Evolutionary conservation across 1,140 invertebrate species (phyloP).

Genomic region (Macrosteles quadrilineatus): DNA sequence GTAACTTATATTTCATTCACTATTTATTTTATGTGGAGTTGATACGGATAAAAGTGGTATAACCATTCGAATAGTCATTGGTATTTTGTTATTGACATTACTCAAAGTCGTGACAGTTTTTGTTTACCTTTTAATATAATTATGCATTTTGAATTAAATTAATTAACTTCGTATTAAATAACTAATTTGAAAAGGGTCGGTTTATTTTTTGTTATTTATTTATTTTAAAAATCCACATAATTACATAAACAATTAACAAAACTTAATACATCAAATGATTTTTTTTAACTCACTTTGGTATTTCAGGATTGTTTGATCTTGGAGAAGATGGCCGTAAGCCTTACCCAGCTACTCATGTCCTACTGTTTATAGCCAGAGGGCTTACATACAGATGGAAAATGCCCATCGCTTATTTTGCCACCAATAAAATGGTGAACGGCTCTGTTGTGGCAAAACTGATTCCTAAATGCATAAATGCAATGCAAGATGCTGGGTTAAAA

Average conservation of each 20-base stretch:
- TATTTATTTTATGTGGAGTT: too few species aligned
- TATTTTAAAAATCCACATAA: too few species aligned
- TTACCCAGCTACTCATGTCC: constrained; percentile 19
- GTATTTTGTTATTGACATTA: background rate
- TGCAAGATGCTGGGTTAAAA: background rate
- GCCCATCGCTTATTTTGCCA: constrained; percentile 30
- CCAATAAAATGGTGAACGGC: constrained; percentile 14
- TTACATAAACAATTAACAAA: too few species aligned
- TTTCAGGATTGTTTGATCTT: constrained; percentile 24
- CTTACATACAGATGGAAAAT: constrained; percentile 28
- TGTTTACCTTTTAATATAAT: background rate
- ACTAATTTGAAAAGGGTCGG: too few species aligned
- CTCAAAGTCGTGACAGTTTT: background rate
- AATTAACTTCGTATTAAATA: too few species aligned
- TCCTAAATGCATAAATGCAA: too few species aligned
- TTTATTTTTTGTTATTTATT: too few species aligned
- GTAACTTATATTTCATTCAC: too few species aligned
- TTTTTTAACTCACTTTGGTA: background rate
- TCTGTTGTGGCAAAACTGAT: background rate
- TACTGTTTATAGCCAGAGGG: constrained; percentile 34
- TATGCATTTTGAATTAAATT: background rate
- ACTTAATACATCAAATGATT: too few species aligned
- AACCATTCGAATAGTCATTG: background rate
- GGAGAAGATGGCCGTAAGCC: constrained; percentile 17
- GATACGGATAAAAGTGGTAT: too few species aligned